Percentiles rank a stretch among this genome's conserved stretches.
phyloP scores from a whole-genome alignment of 1,140 invertebrate species.

The Camponotus floridanus region DNA sequence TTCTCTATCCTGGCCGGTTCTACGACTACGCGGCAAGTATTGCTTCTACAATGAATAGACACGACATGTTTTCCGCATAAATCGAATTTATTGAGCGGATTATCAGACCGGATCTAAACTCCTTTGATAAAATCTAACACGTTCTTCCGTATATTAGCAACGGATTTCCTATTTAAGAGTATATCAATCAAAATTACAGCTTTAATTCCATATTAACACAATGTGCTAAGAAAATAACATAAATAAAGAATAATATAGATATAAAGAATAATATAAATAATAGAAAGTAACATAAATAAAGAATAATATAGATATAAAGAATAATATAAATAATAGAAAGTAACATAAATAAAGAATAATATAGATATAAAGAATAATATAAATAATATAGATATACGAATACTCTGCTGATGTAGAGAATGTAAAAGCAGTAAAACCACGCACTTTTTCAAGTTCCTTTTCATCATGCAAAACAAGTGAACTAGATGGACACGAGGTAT shows the following conservation, averaged over 20 bases:
- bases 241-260: background rate
- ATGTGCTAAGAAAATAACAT: background rate
- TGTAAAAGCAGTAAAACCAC: background rate
- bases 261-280: no score
- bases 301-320: background rate
- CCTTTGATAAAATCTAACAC: background rate
- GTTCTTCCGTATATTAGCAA: slow-evolving; percentile 4
- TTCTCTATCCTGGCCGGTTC: slow-evolving; percentile 40
- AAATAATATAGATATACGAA: no score
- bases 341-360: background rate
- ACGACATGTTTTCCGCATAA: slow-evolving; percentile 37
- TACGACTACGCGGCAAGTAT: slow-evolving; percentile 23
- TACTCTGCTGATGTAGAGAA: background rate
- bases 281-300: background rate
- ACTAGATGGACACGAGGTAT: slow-evolving; percentile 9
- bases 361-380: no score
- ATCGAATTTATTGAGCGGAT: slow-evolving; percentile 34
- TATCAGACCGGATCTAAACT: background rate
- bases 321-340: background rate
- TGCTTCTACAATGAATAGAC: background rate
- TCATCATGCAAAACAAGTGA: slow-evolving; percentile 3
- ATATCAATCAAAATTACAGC: background rate
- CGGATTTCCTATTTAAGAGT: background rate
- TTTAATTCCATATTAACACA: no score
- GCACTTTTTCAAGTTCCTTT: background rate